A percentile compares a stretch with the other conserved stretches of the same genome.
Evolutionary conservation across 2,888 invertebrate species (phyloP).

Genomic region (Acanthosoma haemorrhoidale): DNA sequence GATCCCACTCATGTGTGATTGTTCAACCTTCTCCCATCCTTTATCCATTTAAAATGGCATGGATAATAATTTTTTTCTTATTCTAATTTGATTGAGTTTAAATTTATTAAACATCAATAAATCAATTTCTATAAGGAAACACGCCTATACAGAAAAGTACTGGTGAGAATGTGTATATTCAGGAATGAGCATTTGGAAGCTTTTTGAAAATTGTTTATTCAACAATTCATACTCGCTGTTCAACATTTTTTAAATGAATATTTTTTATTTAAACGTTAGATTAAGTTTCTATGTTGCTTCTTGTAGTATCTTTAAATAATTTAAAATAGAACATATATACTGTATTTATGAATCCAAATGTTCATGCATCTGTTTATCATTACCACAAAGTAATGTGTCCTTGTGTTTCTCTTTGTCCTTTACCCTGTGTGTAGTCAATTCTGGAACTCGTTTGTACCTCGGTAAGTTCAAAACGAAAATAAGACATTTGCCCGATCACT

Average conservation of each 20-base stretch:
- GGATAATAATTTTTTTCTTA: slow-evolving; percentile 35
- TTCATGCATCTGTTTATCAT: slow-evolving; percentile 37
- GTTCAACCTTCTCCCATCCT: slow-evolving; percentile 39
- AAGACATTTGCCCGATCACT: slow-evolving; percentile 37
- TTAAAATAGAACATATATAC: background rate
- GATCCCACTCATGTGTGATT: slow-evolving; percentile 45
- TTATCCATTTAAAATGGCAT: slow-evolving; percentile 35
- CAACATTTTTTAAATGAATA: background rate
- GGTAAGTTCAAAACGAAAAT: slow-evolving; percentile 66
- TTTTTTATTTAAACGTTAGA: background rate
- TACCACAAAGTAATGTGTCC: slow-evolving; percentile 41
- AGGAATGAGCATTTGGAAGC: slow-evolving; percentile 38
- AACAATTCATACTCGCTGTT: background rate
- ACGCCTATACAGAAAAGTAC: slow-evolving; percentile 19
- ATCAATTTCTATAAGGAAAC: slow-evolving; percentile 32
- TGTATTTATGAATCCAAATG: slow-evolving; percentile 36
- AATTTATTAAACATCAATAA: slow-evolving; percentile 28
- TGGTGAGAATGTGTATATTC: slow-evolving; percentile 37
- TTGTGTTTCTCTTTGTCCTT: slow-evolving; percentile 42
- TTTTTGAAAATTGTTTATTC: background rate
- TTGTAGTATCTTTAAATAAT: background rate
- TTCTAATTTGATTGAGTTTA: slow-evolving; percentile 30
- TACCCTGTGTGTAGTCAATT: slow-evolving; percentile 72
- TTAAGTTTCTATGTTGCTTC: slow-evolving; percentile 11
- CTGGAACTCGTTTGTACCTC: slow-evolving; percentile 97